Base-by-base conservation (phyloP, 1,140 invertebrate species). In the Tetragonula clypearis region DNA sequence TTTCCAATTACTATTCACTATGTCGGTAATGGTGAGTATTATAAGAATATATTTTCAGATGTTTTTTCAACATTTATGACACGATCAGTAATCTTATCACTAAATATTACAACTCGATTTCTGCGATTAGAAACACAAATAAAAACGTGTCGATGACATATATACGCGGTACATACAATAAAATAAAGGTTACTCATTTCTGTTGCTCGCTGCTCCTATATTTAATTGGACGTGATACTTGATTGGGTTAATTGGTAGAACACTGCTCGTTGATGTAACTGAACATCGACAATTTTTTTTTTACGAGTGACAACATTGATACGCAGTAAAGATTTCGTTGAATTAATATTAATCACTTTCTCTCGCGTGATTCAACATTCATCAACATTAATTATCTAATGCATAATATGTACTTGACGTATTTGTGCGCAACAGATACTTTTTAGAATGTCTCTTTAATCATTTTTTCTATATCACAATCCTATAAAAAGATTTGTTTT, bases 21-120 rank as follows among this genome's bases (percentile, higher is more conserved):
- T 82, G 73, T 79, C n/a, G n/a, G n/a, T n/a, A 19, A 90, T 49
- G 88, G 88, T 90, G 79, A 79, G 88, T 90, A 82, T 3, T 58
- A 21, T 60, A 35, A 81, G 6, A 35, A 74, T n/a, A 21, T 23
- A 30, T 69, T 30, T 17, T 23, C 21, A 60, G 35, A 30, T 30
- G 26, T 8, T 30, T 66, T 2, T 9, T 26, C 23, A 19, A 30
- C 30, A 30, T 15, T 49, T 56, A 53, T 30, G 30, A 53, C 1
- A 23, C 19, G 21, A 68, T 1, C 0, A 23, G 5, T n/a, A 3
- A 72, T 79, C n/a, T 56, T 19, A 8, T 53, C 26, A 3, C 8
- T 4, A 71, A 23, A n/a, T 21, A 23, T 30, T 21, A 15, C 26
- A 56, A 49, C 11, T 21, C 26, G 26, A 66, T 17, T 11, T 4